Base-by-base conservation (phyloP, 64 coral and sea anemone species). In the Cladopsammia gracilis region DNA sequence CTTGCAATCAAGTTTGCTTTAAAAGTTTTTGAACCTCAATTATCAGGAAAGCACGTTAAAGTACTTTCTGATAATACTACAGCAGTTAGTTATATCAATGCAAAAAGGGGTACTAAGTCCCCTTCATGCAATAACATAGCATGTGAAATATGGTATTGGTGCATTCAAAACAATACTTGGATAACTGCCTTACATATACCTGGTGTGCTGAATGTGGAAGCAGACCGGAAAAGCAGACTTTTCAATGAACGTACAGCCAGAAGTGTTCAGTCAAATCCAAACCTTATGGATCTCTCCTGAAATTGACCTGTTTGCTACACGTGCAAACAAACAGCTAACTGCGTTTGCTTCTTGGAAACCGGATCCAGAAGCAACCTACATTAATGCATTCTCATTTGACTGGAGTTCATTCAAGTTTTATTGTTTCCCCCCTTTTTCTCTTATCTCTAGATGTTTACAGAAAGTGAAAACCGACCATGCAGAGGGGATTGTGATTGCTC, bases 341-440 rank as follows among this genome's bases (percentile, higher is more conserved):
- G 20, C 25, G 15, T 87, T 87, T 87, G 71, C 16, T 24, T 93
- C 91, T 20, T 93, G 91, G 81, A 85, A 77, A 12, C 91, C 91
- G 23, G 91, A 93, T 20, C 73, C 75, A 87, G 70, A 71, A 20
- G 78, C 90, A 49, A 25, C 45, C 10, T 59, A 19, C 48, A 56
- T 72, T 73, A 56, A 92, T 85, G 90, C 79, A 10, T 71, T 92
- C 71, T 64, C 71, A 12, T 18, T 83, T 58, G 62, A 76, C 47
- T 92, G 68, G 56, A 69, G 71, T 19, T 25, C 19, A 42, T 34
- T 23, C 13, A 64, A 8, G 12, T 89, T 89, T 77, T 87, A 93
- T 87, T 48, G 71, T 78, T 93, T 93, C 87, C 91, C 83, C 34
- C 91, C 82, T 51, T 93, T 87, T 34, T 76, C 58, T 51, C 75